A percentile compares a stretch with the other conserved stretches of the same genome.
These are phyloP conservation scores for Linnaemya vulpina DNA, from an alignment of 2,888 invertebrate genomes.

Conservation along the genomic window DNA sequence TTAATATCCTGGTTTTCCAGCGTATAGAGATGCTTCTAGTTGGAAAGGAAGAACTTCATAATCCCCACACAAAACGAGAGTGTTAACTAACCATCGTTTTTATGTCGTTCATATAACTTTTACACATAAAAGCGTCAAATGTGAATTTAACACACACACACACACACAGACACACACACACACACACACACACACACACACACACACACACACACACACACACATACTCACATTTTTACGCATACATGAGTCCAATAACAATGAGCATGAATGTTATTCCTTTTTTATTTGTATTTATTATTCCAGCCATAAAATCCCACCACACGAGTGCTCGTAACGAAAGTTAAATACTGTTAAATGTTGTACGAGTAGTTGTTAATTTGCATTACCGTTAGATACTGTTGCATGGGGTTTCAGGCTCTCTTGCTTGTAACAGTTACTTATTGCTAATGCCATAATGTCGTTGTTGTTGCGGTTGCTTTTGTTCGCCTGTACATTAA, in stretches of 20 bases:
- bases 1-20: slow-evolving; percentile 14
- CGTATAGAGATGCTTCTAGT: not conserved
- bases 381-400: slow-evolving; percentile 21
- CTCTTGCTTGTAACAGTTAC: not conserved
- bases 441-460: not conserved
- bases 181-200: too few species aligned
- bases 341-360: slow-evolving; percentile 24
- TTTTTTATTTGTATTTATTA: slow-evolving; percentile 41
- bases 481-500: not conserved
- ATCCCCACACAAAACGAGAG: slow-evolving; percentile 26
- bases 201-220: too few species aligned
- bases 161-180: too few species aligned
- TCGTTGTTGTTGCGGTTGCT: too few species aligned
- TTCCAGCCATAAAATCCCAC: slow-evolving; percentile 45
- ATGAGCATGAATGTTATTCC: not conserved
- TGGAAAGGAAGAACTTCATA: not conserved
- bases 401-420: not conserved
- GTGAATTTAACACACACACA: slow-evolving; percentile 17
- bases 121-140: slow-evolving; percentile 2
- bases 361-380: slow-evolving; percentile 27
- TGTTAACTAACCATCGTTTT: slow-evolving; percentile 29
- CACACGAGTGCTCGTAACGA: slow-evolving; percentile 8
- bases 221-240: slow-evolving; percentile 9
- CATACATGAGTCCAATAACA: slow-evolving; percentile 20
- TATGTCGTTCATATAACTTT: not conserved